Evolutionary conservation across 2,888 invertebrate species (phyloP), one percentile per base, ranked within the genome.

Genomic region (Lithophane ornitopus): DNA sequence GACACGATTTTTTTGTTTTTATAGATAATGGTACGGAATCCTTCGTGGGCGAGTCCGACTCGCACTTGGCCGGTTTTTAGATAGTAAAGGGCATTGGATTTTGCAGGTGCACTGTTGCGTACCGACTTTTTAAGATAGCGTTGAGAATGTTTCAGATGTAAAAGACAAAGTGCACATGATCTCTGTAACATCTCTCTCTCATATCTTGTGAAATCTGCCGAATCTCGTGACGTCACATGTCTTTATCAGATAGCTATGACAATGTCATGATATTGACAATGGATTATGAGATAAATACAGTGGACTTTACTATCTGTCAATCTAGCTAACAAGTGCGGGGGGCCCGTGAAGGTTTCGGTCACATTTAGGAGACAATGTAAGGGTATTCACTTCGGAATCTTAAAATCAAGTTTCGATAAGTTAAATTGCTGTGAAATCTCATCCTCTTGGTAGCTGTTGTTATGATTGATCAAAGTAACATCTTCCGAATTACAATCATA

Each of bases 221-320:
- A 61, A n/a, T 58, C 19, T 16, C 7, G 56, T 76, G 70, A 70
- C 76, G 62, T 76, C 62, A 70, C 16, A 0, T 1, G 1, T 14
- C 0, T 67, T 62, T 67, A 67, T 80, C 77, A 28, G 80, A 59
- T 46, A 34, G n/a, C 14, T 62, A 44, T 44, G 41, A 39, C 65
- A n/a, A 46, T 81, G 76, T 81, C 80, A 67, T 52, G 80, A 76
- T 80, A 81, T 63, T 1, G 58, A 76, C 34, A 81, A 81, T 80
- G 34, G 70, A 81, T 76, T 46, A 19, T 11, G 14, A 56, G 70
- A 76, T 80, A 67, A 61, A 49, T 41, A 46, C 34, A 34, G 34
- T 34, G 34, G 34, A 34, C 28, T 56, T n/a, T 19, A 39, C 14
- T 70, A 8, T 34, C 41, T 34, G 8, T 39, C 0, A 66, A n/a